phyloP scores from a whole-genome alignment of 2,797 vertebrate species.

The Lutjanus campechanus region DNA sequence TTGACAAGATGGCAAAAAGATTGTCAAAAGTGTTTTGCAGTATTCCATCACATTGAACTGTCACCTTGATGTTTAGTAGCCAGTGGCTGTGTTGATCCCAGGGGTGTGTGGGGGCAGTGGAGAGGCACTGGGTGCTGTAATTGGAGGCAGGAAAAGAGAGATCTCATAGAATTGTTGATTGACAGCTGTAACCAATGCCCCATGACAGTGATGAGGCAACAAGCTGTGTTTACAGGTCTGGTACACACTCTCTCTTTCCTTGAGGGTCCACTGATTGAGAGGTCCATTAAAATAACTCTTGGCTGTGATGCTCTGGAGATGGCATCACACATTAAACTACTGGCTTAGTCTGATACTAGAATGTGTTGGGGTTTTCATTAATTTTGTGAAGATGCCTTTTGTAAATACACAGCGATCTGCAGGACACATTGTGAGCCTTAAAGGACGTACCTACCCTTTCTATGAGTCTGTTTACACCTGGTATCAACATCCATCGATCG shows the following conservation, averaged over 20 bases:
- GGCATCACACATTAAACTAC: constrained; percentile 1
- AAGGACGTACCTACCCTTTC: not conserved
- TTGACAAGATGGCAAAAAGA: constrained; percentile 43
- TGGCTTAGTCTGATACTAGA: not conserved
- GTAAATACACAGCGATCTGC: not conserved
- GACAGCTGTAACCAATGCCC: constrained; percentile 56
- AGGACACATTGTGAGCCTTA: not conserved
- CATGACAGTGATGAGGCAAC: constrained; percentile 55
- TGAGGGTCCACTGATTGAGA: constrained; percentile 25
- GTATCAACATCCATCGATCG: no score
- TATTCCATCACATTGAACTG: constrained; percentile 37
- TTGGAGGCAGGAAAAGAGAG: constrained; percentile 45
- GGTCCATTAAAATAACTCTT: constrained; percentile 21
- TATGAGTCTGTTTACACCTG: no score
- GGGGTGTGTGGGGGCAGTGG: constrained; percentile 18
- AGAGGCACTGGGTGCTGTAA: constrained; percentile 26
- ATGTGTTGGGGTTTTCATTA: not conserved
- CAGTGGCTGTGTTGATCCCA: constrained; percentile 15
- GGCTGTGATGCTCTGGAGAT: constrained; percentile 22
- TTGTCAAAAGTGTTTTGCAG: constrained; percentile 23
- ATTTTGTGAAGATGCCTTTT: not conserved
- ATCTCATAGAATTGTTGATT: constrained; percentile 53
- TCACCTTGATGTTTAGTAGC: constrained; percentile 42
- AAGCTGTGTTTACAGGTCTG: constrained; percentile 47
- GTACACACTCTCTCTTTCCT: constrained; percentile 16